Evolutionary conservation across 2,113 vertebrate genomes (phyloP).

Genomic region (Puntigrus tetrazona): DNA sequence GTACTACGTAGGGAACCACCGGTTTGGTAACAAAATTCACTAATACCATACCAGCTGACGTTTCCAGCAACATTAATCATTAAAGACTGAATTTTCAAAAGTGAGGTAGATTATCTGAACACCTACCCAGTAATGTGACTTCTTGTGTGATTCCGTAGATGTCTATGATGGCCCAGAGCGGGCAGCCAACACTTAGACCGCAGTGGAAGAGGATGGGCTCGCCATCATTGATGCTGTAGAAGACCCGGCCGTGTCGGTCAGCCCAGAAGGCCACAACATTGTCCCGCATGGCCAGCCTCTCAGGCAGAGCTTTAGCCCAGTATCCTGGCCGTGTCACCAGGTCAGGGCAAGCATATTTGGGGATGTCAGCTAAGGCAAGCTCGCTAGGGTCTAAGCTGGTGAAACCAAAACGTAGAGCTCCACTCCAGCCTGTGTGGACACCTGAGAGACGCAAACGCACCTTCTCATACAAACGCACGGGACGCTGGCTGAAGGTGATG

Average conservation of each 20-base stretch:
- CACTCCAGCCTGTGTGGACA: constrained; percentile 95
- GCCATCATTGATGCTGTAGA: constrained; percentile 95
- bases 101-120: too few species aligned
- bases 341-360: constrained; percentile 97
- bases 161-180: constrained; percentile 97
- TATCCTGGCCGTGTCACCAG: constrained; percentile 93
- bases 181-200: constrained; percentile 91
- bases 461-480: constrained; percentile 94
- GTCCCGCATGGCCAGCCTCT: constrained; percentile 91
- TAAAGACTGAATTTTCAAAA: neutral
- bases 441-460: constrained; percentile 89
- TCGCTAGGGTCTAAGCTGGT: constrained; percentile 92
- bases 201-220: constrained; percentile 97
- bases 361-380: constrained; percentile 88
- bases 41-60: neutral
- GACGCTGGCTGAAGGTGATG: constrained; percentile 93
- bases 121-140: constrained; percentile 92
- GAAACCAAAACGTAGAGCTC: constrained; percentile 95
- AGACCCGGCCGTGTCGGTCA: constrained; percentile 92
- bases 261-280: constrained; percentile 96
- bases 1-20: neutral
- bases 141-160: constrained; percentile 98
- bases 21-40: neutral
- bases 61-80: neutral
- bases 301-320: constrained; percentile 97